Base-by-base conservation (phyloP, 2,113 vertebrate species). In the Salminus brasiliensis region DNA sequence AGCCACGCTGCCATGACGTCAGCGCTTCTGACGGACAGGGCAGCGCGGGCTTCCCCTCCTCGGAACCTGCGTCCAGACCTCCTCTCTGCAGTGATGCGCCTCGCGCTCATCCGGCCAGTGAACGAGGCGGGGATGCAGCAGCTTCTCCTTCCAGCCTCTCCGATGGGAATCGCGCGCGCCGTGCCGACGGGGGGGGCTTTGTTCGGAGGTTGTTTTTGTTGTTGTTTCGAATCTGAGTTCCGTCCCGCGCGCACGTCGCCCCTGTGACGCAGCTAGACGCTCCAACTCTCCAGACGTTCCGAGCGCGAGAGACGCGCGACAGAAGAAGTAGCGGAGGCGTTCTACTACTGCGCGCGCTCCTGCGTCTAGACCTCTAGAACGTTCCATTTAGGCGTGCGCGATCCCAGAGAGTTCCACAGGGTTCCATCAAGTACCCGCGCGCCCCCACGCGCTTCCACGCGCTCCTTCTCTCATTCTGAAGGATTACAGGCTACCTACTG, bases 401-500 rank as follows among this genome's bases (percentile, higher is more conserved):
- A n/a, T n/a, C n/a, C n/a, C n/a, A n/a, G n/a, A n/a, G n/a, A n/a
- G n/a, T n/a, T 47, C 13, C 8, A 47, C 8, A 11, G 13, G 45
- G 12, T 25, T 55, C n/a, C 52, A 25, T 18, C 13, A 5, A 41
- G 4, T 10, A 41, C 5, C 5, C 18, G 47, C 47, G 47, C 47
- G 47, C 47, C 18, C 21, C 21, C 16, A 52, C n/a, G n/a, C n/a
- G n/a, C n/a, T n/a, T n/a, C n/a, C 18, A 18, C 47, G 47, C 47
- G 47, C 47, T 5, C 21, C 21, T 45, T 13, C 34, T 36, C 34
- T 36, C 1, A 2, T 52, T n/a, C 47, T 25, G 29, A 57, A 73
- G 83, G 89, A 89, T 81, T 77, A 92, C 92, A 2, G 12, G 21
- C 16, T 16, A 3, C 21, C 21, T 1, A 16, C 16, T 18, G 47